Conservation (phyloP, 1,140 invertebrate genomes). For the Lerema accius region DNA sequence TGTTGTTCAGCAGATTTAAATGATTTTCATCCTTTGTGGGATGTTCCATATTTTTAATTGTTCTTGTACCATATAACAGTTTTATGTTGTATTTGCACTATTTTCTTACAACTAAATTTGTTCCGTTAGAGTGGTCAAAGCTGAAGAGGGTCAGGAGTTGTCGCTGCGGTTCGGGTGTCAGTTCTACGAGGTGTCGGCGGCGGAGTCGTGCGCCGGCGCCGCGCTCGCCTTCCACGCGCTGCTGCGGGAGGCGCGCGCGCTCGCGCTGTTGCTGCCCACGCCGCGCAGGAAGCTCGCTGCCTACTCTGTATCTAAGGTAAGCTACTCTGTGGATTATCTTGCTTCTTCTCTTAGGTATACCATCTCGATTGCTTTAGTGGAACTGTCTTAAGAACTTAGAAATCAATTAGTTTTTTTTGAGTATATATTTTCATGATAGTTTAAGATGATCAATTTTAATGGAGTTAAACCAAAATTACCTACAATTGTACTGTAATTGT, state of each 20-base stretch:
- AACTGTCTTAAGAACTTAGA: no score
- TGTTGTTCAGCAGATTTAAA: no score
- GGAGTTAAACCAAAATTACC: no score
- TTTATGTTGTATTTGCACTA: not conserved
- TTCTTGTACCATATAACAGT: no score
- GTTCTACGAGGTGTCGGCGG: slow-evolving; percentile 93
- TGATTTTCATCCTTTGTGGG: no score
- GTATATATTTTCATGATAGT: no score
- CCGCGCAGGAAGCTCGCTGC: slow-evolving; percentile 89
- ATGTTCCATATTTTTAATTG: no score
- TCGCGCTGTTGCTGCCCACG: slow-evolving; percentile 87
- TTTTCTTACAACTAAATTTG: slow-evolving; percentile 4
- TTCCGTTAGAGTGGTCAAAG: slow-evolving; percentile 86
- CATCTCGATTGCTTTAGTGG: no score
- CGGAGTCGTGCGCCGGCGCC: slow-evolving; percentile 90
- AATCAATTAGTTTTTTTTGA: no score
- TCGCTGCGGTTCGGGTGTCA: slow-evolving; percentile 91
- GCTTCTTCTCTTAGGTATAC: no score
- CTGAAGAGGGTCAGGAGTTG: slow-evolving; percentile 91
- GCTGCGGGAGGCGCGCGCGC: slow-evolving; percentile 88
- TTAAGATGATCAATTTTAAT: no score
- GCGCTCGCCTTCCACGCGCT: slow-evolving; percentile 91
- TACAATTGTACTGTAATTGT: no score
- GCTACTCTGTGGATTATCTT: slow-evolving; percentile 10
- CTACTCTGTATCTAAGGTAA: slow-evolving; percentile 90